Percentiles rank a stretch among this genome's conserved stretches.
Conservation (phyloP, 2,888 invertebrate species). For the Troides helena region DNA sequence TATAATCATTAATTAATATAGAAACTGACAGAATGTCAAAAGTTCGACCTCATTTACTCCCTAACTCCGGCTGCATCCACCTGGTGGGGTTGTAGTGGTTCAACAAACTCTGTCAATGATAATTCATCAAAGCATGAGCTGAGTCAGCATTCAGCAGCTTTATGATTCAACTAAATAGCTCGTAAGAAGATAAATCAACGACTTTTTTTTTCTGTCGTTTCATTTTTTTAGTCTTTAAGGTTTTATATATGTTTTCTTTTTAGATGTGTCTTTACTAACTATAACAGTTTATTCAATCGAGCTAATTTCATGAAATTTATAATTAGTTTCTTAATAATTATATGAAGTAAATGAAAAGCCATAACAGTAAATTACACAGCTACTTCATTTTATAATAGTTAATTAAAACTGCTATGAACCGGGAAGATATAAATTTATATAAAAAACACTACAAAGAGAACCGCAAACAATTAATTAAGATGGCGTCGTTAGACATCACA, state of each 20-base stretch:
- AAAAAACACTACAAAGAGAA: constrained; percentile 14
- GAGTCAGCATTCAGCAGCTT: constrained; percentile 21
- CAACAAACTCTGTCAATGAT: constrained; percentile 23
- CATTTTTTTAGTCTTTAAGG: background rate
- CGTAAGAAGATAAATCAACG: constrained; percentile 3
- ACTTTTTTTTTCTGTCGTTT: background rate
- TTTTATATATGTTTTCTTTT: background rate
- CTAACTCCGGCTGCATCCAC: constrained; percentile 7
- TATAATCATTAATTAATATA: background rate
- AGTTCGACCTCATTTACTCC: constrained; percentile 20
- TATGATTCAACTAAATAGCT: constrained; percentile 13
- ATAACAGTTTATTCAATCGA: no score
- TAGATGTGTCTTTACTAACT: no score
- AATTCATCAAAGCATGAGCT: constrained; percentile 13
- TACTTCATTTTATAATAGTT: constrained; percentile 3
- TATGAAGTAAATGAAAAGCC: background rate
- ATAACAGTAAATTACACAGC: background rate
- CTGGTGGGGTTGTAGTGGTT: constrained; percentile 17
- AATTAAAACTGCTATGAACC: constrained; percentile 18
- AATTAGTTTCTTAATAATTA: background rate
- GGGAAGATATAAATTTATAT: constrained; percentile 21
- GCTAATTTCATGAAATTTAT: no score
- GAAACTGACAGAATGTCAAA: background rate
- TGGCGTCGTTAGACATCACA: background rate
- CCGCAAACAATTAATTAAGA: constrained; percentile 18